Evolutionary conservation across 2,797 vertebrate genomes (phyloP), one percentile per base, ranked within the genome.

Genomic region (Cirrhinus mrigala): DNA sequence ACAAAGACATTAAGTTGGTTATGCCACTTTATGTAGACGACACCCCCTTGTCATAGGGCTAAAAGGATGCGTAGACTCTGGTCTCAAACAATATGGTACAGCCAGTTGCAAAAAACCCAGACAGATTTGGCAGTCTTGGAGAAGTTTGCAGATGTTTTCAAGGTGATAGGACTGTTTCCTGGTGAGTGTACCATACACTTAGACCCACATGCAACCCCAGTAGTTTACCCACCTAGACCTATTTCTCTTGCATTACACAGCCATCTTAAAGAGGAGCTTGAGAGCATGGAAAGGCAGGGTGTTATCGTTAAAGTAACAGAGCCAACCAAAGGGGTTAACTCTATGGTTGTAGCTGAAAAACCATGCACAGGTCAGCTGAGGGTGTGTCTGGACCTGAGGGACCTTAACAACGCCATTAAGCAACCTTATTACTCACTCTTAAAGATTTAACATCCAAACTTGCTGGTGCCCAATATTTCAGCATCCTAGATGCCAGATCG

Each of bases 1-100:
- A 85, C 33, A 87, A 87, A 48, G 56, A 77, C n/a, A 20, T 18
- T 77, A 15, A 77, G n/a, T 24, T 62, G 58, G 11, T 62, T 1
- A 62, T 62, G 2, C 0, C 10, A 62, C 11, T 62, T 11, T 24
- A 62, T 62, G n/a, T 27, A 4, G 22, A 24, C 3, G 22, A 62
- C 58, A 62, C 58, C 33, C 33, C 18, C 29, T 7, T 40, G 18
- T 69, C 66, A 8, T 69, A 40, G 66, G 66, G 8, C 8, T 37
- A 69, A 40, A 69, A 69, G 66, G 66, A 37, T 69, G 33, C 29
- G 40, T 37, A 68, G 66, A 37, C 8, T 37, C 37, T 68, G 60
- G 66, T 12, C 66, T 68, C 27, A n/a, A 68, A 20, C 7, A 68
- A 37, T 2, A 37, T 37, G 33, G 33, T 37, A 4, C 33, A 2